A percentile compares a stretch with the other conserved stretches of the same genome.
phyloP scores from a whole-genome alignment of 2,888 invertebrate species.

The Metacarcinus magister region DNA sequence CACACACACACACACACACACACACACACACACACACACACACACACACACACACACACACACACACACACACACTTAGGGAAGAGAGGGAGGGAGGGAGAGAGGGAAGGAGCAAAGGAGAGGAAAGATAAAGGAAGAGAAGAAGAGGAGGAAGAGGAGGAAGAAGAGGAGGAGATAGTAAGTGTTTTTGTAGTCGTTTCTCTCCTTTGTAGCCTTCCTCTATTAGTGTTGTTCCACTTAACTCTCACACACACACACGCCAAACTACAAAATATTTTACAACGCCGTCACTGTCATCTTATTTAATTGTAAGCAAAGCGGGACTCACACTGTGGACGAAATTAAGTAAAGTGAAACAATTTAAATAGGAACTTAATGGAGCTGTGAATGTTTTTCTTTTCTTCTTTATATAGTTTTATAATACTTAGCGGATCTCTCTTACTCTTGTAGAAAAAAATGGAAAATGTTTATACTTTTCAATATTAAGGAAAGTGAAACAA shows the following conservation, averaged over 20 bases:
- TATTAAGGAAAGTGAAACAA: no score
- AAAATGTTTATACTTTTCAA: no score
- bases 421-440: no score
- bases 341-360: background rate
- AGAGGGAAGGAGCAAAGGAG: no score
- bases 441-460: no score
- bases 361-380: background rate
- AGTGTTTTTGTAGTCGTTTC: background rate
- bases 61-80: conserved; percentile 56
- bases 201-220: background rate
- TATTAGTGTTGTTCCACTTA: no score
- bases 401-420: background rate
- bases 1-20: no score
- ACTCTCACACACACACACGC: background rate
- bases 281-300: background rate
- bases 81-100: background rate
- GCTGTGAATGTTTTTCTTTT: conserved; percentile 5
- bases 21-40: conserved; percentile 59
- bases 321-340: no score
- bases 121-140: no score
- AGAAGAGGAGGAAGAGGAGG: no score
- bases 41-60: conserved; percentile 51
- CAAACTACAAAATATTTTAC: background rate
- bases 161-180: no score
- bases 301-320: no score